Evolutionary conservation across 1,140 invertebrate genomes (phyloP).

Genomic region (Formica selysi): DNA sequence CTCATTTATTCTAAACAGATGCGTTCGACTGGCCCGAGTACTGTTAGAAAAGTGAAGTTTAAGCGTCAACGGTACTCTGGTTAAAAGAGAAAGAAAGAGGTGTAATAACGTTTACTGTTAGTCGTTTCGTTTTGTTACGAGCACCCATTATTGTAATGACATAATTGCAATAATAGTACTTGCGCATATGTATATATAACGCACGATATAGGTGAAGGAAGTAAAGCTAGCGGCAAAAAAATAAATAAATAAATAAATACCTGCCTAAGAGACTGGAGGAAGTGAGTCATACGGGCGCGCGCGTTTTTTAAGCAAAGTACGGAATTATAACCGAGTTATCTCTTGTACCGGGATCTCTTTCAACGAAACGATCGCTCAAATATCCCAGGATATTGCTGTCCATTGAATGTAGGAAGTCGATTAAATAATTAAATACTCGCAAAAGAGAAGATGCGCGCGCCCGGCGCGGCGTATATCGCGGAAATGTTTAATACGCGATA

Average conservation of each 20-base stretch:
- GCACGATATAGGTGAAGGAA: constrained; percentile 10
- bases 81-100: constrained; percentile 18
- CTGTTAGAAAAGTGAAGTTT: constrained; percentile 53
- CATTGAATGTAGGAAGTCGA: constrained; percentile 45
- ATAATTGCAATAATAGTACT: constrained; percentile 61
- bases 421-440: constrained; percentile 45
- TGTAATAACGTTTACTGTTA: constrained; percentile 67
- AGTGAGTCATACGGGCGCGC: constrained; percentile 33
- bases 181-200: constrained; percentile 18
- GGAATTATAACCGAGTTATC: constrained; percentile 3
- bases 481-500: constrained; percentile 49
- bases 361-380: constrained; percentile 5
- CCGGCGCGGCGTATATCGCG: neutral
- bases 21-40: neutral
- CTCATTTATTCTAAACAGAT: neutral
- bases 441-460: constrained; percentile 11
- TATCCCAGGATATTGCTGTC: constrained; percentile 43
- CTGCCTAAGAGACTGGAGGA: neutral
- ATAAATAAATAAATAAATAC: neutral
- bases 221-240: constrained; percentile 40
- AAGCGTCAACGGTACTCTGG: constrained; percentile 43
- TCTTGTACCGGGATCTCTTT: constrained; percentile 11
- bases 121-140: constrained; percentile 57
- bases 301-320: constrained; percentile 14
- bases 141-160: constrained; percentile 56